These are phyloP conservation scores for Dascillus cervinus DNA, from an alignment of 2,888 invertebrate genomes.

Conservation along the genomic window DNA sequence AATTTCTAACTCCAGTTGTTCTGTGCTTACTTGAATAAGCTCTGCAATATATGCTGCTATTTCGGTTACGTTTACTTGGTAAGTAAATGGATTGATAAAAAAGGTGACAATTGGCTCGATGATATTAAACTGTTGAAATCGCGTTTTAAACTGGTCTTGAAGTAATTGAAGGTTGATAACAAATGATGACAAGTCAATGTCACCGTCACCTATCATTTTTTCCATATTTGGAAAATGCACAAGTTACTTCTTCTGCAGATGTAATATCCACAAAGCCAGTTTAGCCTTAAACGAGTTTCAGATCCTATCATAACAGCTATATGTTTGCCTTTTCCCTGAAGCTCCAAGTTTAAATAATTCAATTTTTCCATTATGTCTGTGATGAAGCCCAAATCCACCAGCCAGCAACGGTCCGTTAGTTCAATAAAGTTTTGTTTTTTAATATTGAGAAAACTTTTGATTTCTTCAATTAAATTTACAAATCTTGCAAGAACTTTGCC, in stretches of 20 bases:
- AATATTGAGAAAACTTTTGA: conserved; percentile 12
- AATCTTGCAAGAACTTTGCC: conserved; percentile 14
- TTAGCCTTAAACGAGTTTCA: conserved; percentile 17
- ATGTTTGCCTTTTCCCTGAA: conserved; percentile 15
- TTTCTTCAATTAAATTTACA: conserved; percentile 13
- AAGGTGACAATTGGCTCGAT: conserved; percentile 6
- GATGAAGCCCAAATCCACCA: conserved; percentile 17
- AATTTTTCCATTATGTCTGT: conserved; percentile 19
- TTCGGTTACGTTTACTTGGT: conserved; percentile 5
- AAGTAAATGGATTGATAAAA: conserved; percentile 7
- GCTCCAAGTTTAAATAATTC: conserved; percentile 17
- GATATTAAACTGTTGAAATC: conserved; percentile 4
- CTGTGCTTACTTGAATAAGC: conserved; percentile 4
- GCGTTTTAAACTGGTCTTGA: conserved; percentile 4
- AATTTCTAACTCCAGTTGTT: conserved; percentile 5
- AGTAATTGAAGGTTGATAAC: conserved; percentile 2
- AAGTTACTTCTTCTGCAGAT: conserved; percentile 6
- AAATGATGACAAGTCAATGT: conserved; percentile 4
- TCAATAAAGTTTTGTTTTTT: conserved; percentile 14
- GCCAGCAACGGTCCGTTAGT: conserved; percentile 15
- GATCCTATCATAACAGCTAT: conserved; percentile 14
- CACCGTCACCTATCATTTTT: conserved; percentile 4
- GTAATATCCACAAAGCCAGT: conserved; percentile 13
- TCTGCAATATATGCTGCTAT: conserved; percentile 1
- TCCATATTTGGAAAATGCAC: conserved; percentile 10